Evolutionary conservation across 2,888 invertebrate species (phyloP).

Genomic region (Lasioglossum leucozonium): DNA sequence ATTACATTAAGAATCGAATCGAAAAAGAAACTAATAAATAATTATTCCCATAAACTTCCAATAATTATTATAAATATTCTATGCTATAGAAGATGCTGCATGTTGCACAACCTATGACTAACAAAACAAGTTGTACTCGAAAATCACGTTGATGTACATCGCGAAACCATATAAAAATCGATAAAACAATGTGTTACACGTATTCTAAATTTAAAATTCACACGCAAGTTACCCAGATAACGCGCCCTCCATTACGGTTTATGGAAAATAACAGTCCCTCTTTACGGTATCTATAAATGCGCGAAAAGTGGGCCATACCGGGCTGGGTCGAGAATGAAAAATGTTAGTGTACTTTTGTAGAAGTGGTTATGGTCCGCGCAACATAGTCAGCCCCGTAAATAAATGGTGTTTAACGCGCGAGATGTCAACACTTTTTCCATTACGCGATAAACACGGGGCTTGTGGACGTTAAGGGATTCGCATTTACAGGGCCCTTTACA

Average conservation of each 20-base stretch:
- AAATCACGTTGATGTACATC: background rate
- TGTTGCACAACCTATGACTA: background rate
- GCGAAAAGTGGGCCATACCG: constrained; percentile 22
- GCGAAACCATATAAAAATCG: background rate
- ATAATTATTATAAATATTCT: background rate
- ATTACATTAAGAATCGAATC: background rate
- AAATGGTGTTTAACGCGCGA: constrained; percentile 54
- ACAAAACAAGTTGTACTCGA: too few species aligned
- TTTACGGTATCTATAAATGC: constrained; percentile 24
- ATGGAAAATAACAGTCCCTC: constrained; percentile 2
- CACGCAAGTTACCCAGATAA: background rate
- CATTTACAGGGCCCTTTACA: constrained; percentile 36
- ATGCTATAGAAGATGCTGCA: too few species aligned
- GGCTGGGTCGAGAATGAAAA: constrained; percentile 23
- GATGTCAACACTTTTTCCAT: constrained; percentile 69
- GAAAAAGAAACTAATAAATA: background rate
- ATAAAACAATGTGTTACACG: background rate
- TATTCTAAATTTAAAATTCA: background rate
- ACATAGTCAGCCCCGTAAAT: constrained; percentile 39
- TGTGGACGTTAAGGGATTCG: constrained; percentile 41
- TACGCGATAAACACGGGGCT: constrained; percentile 69
- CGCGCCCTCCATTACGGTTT: background rate
- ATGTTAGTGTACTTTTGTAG: constrained; percentile 16
- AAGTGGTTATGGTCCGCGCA: constrained; percentile 53
- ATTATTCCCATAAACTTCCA: too few species aligned